Evolutionary conservation across 2,113 vertebrate species (phyloP), one percentile per base, ranked within the genome.

Genomic region (Neodon shergylaensis): DNA sequence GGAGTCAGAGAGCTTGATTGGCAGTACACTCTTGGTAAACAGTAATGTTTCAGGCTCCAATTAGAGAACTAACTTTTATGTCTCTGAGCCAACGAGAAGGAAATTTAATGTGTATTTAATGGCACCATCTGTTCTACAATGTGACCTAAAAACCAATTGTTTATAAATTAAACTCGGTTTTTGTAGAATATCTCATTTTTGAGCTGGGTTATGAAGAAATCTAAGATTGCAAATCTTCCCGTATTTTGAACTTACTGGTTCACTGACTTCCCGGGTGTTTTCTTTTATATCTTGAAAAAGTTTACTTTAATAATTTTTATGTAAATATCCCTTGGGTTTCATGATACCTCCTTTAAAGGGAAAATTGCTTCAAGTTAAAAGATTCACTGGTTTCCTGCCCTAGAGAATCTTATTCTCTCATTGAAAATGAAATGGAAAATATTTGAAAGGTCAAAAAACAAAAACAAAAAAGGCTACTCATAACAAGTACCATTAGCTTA

Each of bases 61-160:
- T 96, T 88, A 92, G 97, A 95, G 84, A 95, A 78, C 54, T 95
- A 97, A 96, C 95, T 90, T 95, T 94, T 93, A 88, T 1, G 19
- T 97, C 93, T 96, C 1, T 39, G 39, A 87, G 61, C 88, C 76
- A 97, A 77, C 88, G 47, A 95, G 97, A 98, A 94, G 47, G 28
- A 95, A 73, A 19, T 95, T 96, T 97, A 84, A 96, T 98, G 94
- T 97, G 85, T 42, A 21, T 97, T 97, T 97, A 96, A 79, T 94
- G 96, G 4, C 21, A 86, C 70, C 95, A 95, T 97, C 96, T 98
- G 95, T 97, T 97, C 88, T 91, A 54, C 90, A 96, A 26, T 88
- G 26, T 88, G 92, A 93, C 74, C 73, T 95, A 94, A 97, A 96
- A 96, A 94, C 88, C 0, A 74, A 5, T 96, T 97, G 28, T 76